Percentiles rank a stretch among this genome's conserved stretches.
These are phyloP conservation scores for Micoletzkya japonica DNA, from an alignment of 2,888 invertebrate species.

Conservation along the genomic window DNA sequence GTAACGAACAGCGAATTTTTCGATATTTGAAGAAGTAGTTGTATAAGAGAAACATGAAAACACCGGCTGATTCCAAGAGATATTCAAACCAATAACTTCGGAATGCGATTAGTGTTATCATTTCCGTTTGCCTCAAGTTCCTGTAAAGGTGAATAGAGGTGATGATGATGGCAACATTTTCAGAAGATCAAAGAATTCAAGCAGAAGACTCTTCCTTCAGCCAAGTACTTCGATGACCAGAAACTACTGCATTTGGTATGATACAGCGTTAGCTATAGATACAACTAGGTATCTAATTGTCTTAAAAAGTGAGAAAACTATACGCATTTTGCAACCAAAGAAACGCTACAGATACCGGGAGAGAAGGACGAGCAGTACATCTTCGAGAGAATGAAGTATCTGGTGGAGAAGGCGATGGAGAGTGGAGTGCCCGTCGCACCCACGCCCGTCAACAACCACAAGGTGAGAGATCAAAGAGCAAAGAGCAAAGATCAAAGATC, in stretches of 20 bases:
- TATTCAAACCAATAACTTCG: too few relatives aligned
- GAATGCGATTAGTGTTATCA: too few relatives aligned
- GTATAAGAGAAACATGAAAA: too few relatives aligned
- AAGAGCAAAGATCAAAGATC: too few relatives aligned
- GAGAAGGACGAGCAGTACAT: conserved; percentile 60
- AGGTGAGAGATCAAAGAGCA: not conserved
- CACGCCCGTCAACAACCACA: not conserved
- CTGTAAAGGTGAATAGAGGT: conserved; percentile 61
- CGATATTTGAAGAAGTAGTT: too few relatives aligned
- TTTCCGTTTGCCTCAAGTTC: too few relatives aligned
- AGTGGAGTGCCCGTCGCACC: conserved; percentile 8
- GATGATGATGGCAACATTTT: conserved; percentile 46
- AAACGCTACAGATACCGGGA: conserved; percentile 56
- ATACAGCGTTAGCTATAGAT: not conserved
- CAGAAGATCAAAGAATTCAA: conserved; percentile 48
- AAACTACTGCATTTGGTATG: conserved; percentile 59
- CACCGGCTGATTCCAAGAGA: too few relatives aligned
- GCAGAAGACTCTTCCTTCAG: conserved; percentile 63
- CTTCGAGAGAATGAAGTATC: conserved; percentile 55
- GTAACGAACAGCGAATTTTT: too few relatives aligned
- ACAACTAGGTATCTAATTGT: not conserved
- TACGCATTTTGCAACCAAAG: not conserved
- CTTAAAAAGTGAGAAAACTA: not conserved
- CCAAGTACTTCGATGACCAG: conserved; percentile 64
- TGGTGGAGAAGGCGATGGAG: conserved; percentile 48